A percentile compares a stretch with the other conserved stretches of the same genome.
These are phyloP conservation scores for Solenopsis fugax DNA, from an alignment of 1,140 invertebrate species.

Conservation along the genomic window DNA sequence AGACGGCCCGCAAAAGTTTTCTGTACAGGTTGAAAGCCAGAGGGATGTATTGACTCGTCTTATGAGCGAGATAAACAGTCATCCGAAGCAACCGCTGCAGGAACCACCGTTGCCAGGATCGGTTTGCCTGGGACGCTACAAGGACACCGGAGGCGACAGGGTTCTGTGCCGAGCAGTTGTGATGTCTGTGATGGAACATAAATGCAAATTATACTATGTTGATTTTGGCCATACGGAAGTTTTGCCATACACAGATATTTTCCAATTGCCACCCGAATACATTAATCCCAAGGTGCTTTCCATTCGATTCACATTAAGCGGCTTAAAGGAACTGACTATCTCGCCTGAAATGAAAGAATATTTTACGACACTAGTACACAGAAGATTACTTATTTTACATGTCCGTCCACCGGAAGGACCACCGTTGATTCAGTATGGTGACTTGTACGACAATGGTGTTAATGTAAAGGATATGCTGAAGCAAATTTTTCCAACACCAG, in stretches of 20 bases:
- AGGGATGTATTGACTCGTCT: slow-evolving; percentile 88
- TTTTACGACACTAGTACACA: slow-evolving; percentile 90
- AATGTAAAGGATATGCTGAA: slow-evolving; percentile 88
- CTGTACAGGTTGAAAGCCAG: slow-evolving; percentile 89
- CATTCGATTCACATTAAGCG: slow-evolving; percentile 90
- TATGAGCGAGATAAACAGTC: slow-evolving; percentile 90
- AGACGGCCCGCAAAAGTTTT: slow-evolving; percentile 92
- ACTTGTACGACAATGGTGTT: slow-evolving; percentile 88
- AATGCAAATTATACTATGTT: slow-evolving; percentile 91
- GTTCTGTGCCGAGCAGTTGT: slow-evolving; percentile 91
- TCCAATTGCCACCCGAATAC: slow-evolving; percentile 90
- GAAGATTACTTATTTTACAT: slow-evolving; percentile 88
- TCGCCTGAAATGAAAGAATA: slow-evolving; percentile 90
- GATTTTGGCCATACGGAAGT: slow-evolving; percentile 92
- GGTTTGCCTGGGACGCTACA: slow-evolving; percentile 90
- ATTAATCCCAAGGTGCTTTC: slow-evolving; percentile 91
- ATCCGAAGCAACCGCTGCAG: slow-evolving; percentile 85
- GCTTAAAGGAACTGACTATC: slow-evolving; percentile 89
- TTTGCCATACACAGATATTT: slow-evolving; percentile 90
- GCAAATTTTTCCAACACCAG: slow-evolving; percentile 81
- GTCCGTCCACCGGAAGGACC: slow-evolving; percentile 90
- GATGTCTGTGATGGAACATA: slow-evolving; percentile 88
- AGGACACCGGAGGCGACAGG: slow-evolving; percentile 88
- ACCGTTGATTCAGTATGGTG: slow-evolving; percentile 91
- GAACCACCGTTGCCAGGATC: slow-evolving; percentile 90